Base-by-base conservation (phyloP, 35 echinoderm and acorn worm genomes). In the Nesometra sesokonis region DNA sequence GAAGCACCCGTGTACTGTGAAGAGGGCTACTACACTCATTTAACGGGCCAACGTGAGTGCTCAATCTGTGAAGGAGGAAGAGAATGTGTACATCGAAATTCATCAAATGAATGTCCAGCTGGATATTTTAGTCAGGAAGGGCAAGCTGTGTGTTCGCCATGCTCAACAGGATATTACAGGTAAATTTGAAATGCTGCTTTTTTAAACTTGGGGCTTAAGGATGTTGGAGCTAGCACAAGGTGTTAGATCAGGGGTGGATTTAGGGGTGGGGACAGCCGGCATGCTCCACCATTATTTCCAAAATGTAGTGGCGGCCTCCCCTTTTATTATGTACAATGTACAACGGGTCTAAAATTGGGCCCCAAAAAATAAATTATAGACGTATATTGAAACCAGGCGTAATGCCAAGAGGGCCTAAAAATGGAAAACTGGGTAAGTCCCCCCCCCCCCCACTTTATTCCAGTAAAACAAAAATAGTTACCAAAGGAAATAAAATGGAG, bases 111-210 rank as follows among this genome's bases (percentile, higher is more conserved):
- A 17, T 98, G 95, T 52, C 34, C 80, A 35, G 87, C 92, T 27
- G 95, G 95, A 17, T 90, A 89, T 34, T 84, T 77, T 17, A 98
- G 95, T 84, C 47, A 32, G 77, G 86, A 81, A 27, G 92, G 95
- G n/a, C 91, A 94, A 47, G 92, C 90, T 39, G 84, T 79, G 13
- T 98, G 95, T 86, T 67, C 84, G 8, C 29, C 86, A 0, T 98
- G 95, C 91, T 31, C 33, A 36, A 87, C 88, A 52, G 95, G 95
- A 57, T 94, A 93, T 85, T 92, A 92, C 85, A 98, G 95, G 95
- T 98, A 82, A 87, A 85, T 32, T 32, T 76, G 29, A 76, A 57
- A 35, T 31, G 17, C 32, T 35, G 37, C 33, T 37, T 37, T 84
- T 46, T 37, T 82, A 3, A 82, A 35, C 36, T 34, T 31, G 29